Percentiles rank a stretch among this genome's conserved stretches.
These are phyloP conservation scores for Pangasius djambal DNA, from an alignment of 2,797 vertebrate species.

Conservation along the genomic window DNA sequence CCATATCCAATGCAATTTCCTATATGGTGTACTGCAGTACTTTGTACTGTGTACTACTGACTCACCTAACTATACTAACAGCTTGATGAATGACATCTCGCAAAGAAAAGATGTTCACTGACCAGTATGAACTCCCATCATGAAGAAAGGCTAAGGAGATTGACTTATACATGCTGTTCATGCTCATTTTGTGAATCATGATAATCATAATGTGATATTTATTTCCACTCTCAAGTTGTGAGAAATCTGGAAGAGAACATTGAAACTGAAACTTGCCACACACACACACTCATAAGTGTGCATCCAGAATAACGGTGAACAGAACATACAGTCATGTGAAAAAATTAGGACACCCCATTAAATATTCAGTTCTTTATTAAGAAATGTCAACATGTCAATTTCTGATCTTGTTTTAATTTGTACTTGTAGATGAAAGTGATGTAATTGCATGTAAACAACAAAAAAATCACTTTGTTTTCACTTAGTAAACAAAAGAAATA, in stretches of 20 bases:
- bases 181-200: conserved; percentile 3
- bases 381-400: too few species aligned
- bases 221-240: neutral
- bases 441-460: too few species aligned
- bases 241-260: neutral
- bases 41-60: neutral
- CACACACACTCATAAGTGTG: neutral
- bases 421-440: too few species aligned
- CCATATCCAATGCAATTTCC: neutral
- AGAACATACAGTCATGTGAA: too few species aligned
- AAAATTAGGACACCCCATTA: too few species aligned
- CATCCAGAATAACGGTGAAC: neutral
- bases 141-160: conserved; percentile 5
- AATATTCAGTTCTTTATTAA: too few species aligned
- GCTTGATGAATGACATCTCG: neutral
- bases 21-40: neutral
- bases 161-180: conserved; percentile 1
- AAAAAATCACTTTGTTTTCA: too few species aligned
- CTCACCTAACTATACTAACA: neutral
- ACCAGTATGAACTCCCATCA: conserved; percentile 19
- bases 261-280: neutral
- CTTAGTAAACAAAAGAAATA: too few species aligned
- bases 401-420: too few species aligned
- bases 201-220: neutral
- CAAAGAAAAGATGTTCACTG: neutral